Conservation (phyloP, 2,113 vertebrate species). For the Fulica atra region DNA sequence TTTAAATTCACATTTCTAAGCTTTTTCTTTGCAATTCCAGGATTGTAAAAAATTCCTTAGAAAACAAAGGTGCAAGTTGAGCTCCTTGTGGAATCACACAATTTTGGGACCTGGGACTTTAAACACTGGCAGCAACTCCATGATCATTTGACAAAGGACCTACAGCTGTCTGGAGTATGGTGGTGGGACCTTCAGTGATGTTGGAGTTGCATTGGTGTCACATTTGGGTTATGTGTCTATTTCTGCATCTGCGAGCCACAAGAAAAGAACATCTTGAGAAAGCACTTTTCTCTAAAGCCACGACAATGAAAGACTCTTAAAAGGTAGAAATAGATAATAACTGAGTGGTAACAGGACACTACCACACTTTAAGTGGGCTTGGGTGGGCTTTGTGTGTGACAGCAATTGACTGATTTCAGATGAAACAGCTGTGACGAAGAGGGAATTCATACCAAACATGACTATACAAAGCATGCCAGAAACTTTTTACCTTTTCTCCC, state of each 20-base stretch:
- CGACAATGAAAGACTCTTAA: background rate
- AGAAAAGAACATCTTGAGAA: background rate
- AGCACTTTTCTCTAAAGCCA: background rate
- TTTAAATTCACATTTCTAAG: background rate
- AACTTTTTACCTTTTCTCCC: background rate
- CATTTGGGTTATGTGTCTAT: background rate
- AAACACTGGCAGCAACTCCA: background rate
- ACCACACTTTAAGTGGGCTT: background rate
- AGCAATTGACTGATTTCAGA: background rate
- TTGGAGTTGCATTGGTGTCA: background rate
- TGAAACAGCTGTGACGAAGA: background rate
- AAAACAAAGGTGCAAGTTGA: background rate
- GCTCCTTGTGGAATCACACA: background rate
- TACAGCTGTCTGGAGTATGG: background rate
- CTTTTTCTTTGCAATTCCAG: background rate
- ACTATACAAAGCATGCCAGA: background rate
- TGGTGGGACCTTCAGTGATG: background rate
- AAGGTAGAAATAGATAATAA: background rate
- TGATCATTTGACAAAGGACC: background rate
- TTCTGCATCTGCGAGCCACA: background rate
- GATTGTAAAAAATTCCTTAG: background rate
- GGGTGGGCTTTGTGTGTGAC: background rate
- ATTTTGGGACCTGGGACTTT: background rate
- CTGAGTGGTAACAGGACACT: background rate
- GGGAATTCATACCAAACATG: rapidly evolving